Percentiles rank a stretch among this genome's conserved stretches.
phyloP scores from a whole-genome alignment of 2,113 vertebrate genomes.

The Catagonus wagneri region DNA sequence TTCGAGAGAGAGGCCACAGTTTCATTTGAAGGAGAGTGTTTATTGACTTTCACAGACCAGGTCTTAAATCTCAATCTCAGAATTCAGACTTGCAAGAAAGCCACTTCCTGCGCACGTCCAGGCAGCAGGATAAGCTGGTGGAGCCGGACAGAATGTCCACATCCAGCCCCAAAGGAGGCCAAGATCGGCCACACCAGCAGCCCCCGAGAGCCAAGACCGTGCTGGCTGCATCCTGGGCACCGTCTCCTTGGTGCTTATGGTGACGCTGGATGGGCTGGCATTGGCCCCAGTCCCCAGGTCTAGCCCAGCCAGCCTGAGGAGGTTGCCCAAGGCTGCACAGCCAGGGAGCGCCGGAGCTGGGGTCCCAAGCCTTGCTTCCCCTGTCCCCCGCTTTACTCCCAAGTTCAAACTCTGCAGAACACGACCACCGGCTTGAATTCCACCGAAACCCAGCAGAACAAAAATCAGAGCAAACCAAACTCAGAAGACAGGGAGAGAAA shows the following conservation, averaged over 20 bases:
- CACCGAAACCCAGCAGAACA: background rate
- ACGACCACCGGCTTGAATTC: background rate
- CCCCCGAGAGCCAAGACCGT: rapidly evolving
- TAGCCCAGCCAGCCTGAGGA: background rate
- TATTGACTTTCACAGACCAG: background rate
- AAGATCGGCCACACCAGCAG: background rate
- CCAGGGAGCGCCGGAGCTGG: background rate
- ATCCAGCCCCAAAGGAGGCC: background rate
- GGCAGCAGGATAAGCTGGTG: background rate
- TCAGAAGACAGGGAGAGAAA: background rate
- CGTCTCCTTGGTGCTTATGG: rapidly evolving
- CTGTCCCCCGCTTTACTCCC: rapidly evolving
- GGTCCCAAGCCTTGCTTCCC: background rate
- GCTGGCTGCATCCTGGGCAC: background rate
- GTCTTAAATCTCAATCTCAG: background rate
- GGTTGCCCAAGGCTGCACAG: background rate
- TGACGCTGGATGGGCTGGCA: background rate
- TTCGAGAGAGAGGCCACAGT: background rate
- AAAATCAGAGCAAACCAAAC: background rate
- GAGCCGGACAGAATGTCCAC: background rate
- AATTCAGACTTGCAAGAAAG: background rate
- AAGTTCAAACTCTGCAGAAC: background rate
- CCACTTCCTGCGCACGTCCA: background rate
- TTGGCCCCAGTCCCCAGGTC: background rate
- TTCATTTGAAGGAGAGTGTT: background rate